Evolutionary conservation across 2,888 invertebrate genomes (phyloP), one percentile per base, ranked within the genome.

Genomic region (Megamerina dolium): DNA sequence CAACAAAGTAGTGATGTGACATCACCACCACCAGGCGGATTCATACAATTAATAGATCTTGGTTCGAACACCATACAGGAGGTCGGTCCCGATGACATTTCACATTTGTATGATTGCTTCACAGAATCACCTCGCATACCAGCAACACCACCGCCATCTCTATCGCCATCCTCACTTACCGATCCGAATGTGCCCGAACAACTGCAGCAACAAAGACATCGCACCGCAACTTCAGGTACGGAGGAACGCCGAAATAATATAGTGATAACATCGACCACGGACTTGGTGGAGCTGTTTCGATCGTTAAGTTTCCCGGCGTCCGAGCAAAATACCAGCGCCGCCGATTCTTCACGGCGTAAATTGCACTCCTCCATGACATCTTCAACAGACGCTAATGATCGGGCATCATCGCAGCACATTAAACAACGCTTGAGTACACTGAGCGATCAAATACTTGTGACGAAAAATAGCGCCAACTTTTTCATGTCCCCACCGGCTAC

Each of bases 401-500:
- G 43, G 17, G 50, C 40, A 43, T 43, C 51, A 29, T 48, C 51
- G 14, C 50, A 59, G 36, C 55, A 56, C 12, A 59, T 64, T 13
- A 56, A 60, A 42, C 69, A 69, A 43, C 67, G 69, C 31, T 52
- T 65, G 53, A 70, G 70, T 57, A 66, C 69, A 37, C 59, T 67
- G 27, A 70, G 70, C 49, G 70, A 70, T 54, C 72, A 71, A 52
- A 56, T 69, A 48, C 60, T 63, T 37, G 59, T 59, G 20, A 57
- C 60, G 30, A 57, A 49, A 21, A 56, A 52, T 37, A 58, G 61
- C 53, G 51, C 59, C 43, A 67, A 64, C 49, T 63, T 61, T 37
- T 37, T 65, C 45, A 64, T 70, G 59, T 70, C 70, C 51, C 72
- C 72, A 58, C 70, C 70, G 52, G 62, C 65, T 37, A 69, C 70